Evolutionary conservation across 2,888 invertebrate genomes (phyloP), one percentile per base, ranked within the genome.

Genomic region (Pteria penguin): DNA sequence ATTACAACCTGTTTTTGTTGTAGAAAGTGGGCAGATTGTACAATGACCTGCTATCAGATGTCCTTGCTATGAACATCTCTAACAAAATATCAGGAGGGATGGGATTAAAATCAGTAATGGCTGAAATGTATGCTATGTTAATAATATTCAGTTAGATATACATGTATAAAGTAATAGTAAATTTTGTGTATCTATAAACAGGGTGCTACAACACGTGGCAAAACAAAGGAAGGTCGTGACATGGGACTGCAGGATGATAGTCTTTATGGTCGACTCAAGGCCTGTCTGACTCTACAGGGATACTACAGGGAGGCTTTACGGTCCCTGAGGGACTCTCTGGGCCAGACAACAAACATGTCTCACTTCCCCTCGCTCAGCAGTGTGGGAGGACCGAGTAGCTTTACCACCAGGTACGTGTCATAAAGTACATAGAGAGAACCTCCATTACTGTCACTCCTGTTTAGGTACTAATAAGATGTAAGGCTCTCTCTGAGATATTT

Each of bases 341-440:
- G 89, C 27, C 86, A 87, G 29, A 82, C 87, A 11, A 87, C 86
- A 75, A 88, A 84, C 68, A 84, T 90, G 73, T 90, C 90, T 22
- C 90, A 89, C 68, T 88, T 85, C 74, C 89, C 89, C 4, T 91
- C 91, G 4, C 81, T 91, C 71, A 90, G 90, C 79, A 91, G 90
- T 82, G 86, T 90, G 57, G 86, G 83, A 22, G 86, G 85, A 31
- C 82, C 83, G 5, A 80, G 84, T 18, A 84, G 84, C 60, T 80
- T 84, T 33, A 84, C 57, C 78, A 82, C 83, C 80, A 81, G 61
- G 62, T 63, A 45, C 24, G 24, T 66, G 31, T 31, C n/a, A n/a
- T n/a, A n/a, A n/a, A n/a, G n/a, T n/a, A n/a, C n/a, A n/a, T n/a
- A n/a, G n/a, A n/a, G n/a, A n/a, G n/a, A n/a, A n/a, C n/a, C n/a